Conservation (phyloP, 2,797 vertebrate genomes). For the Trematomus bernacchii region DNA sequence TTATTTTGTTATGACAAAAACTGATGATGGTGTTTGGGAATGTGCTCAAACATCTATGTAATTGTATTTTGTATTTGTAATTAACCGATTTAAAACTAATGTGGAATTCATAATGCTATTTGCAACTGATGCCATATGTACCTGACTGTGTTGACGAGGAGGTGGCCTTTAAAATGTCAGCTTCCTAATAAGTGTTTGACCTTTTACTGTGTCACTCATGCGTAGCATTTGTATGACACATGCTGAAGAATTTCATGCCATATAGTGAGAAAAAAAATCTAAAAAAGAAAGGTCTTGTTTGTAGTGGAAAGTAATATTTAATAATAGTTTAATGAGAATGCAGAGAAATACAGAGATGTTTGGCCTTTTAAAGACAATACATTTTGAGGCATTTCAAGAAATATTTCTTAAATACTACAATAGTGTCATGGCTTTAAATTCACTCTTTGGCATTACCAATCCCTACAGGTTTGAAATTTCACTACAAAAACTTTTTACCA, state of each 20-base stretch:
- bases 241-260: background rate
- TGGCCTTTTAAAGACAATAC: background rate
- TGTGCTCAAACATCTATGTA: background rate
- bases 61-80: background rate
- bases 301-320: too few species aligned
- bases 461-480: background rate
- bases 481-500: background rate
- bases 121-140: conserved; percentile 37
- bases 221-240: conserved; percentile 1
- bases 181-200: conserved; percentile 46
- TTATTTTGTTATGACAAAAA: background rate
- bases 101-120: conserved; percentile 15
- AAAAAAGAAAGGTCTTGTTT: background rate
- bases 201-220: conserved; percentile 29
- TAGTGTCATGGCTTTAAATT: background rate
- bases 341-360: background rate
- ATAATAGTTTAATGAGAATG: background rate
- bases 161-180: conserved; percentile 56
- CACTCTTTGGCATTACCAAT: background rate
- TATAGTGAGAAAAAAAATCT: background rate
- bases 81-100: background rate
- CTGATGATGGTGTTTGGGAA: background rate
- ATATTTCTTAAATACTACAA: background rate
- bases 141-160: conserved; percentile 15
- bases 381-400: background rate